Base-by-base conservation (phyloP, 2,113 vertebrate genomes). In the Crotalus tigris region DNA sequence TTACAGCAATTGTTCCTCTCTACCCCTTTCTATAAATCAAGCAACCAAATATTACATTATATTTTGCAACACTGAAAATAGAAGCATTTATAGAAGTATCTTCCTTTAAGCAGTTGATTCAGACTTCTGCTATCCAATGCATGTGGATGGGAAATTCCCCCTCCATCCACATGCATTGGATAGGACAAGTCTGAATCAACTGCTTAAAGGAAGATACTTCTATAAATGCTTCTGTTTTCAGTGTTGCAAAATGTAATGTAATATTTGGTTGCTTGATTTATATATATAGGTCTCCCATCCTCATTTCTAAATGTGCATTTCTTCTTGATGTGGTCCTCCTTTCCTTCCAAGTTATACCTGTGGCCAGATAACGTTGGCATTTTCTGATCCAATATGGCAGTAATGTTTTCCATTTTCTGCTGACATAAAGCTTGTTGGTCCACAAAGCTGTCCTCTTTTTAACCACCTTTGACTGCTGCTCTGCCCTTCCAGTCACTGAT, bases 241-340 rank as follows among this genome's bases (percentile, higher is more conserved):
- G 97, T 97, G 97, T 97, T 98, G 97, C 97, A 97, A 97, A 96
- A 49, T 8, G 12, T 4, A 64, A n/a, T 81, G 3, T 96, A 96
- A 92, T 97, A 98, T 98, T 98, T 98, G 98, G 97, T 97, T 97
- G 96, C 96, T 97, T 97, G 97, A 97, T 97, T 98, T 97, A 97
- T 98, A 64, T 44, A 44, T 44, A 44, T 44, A 44, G 39, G 39
- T 39, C 39, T 44, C 44, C 44, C 44, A 44, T n/a, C 29, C 29
- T 13, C 29, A 69, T 1, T 13, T 69, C 29, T 69, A n/a, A 69
- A 69, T 69, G 29, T 13, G 29, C 64, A 69, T n/a, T n/a, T 69
- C n/a, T 81, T 33, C 15, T 6, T 39, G n/a, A 8, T 75, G 13
- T 17, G n/a, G n/a, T 19, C n/a, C 15, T 75, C n/a, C n/a, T 75